phyloP scores from a whole-genome alignment of 2,888 invertebrate species.

The Morpho deidamia region DNA sequence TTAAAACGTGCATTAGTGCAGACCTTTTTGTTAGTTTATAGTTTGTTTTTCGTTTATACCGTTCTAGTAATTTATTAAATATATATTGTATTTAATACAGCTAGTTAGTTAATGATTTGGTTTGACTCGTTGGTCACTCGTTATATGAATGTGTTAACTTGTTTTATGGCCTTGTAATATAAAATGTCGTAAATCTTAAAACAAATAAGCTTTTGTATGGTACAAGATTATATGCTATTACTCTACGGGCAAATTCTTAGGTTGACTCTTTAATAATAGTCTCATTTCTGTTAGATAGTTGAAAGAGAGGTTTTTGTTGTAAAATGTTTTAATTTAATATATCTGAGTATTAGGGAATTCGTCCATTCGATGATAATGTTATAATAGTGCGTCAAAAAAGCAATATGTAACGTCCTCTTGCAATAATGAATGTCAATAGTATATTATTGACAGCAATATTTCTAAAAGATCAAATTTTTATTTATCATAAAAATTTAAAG shows the following conservation, averaged over 20 bases:
- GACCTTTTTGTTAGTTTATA: slow-evolving; percentile 18
- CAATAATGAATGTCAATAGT: no score
- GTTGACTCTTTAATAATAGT: slow-evolving; percentile 20
- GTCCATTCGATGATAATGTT: slow-evolving; percentile 2
- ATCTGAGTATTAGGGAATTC: slow-evolving; percentile 12
- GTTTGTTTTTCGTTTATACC: slow-evolving; percentile 16
- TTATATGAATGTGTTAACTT: slow-evolving; percentile 42
- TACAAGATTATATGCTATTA: slow-evolving; percentile 16
- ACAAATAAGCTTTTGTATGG: slow-evolving; percentile 14
- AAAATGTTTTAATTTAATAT: slow-evolving; percentile 23
- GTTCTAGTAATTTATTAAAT: slow-evolving; percentile 19
- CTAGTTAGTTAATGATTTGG: slow-evolving; percentile 59
- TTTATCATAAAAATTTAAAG: no score
- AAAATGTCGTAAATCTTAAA: slow-evolving; percentile 23
- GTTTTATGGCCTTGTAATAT: slow-evolving; percentile 57
- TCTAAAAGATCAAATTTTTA: not conserved
- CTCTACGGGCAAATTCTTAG: slow-evolving; percentile 22
- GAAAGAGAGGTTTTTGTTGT: slow-evolving; percentile 25
- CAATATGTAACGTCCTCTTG: no score
- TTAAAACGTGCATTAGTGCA: slow-evolving; percentile 8
- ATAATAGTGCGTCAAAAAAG: no score
- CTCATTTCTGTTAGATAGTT: slow-evolving; percentile 24
- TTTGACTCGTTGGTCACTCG: slow-evolving; percentile 30
- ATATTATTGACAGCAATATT: no score
- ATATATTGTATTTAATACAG: slow-evolving; percentile 18